These are phyloP conservation scores for Archilochus colubris DNA, from an alignment of 2,113 vertebrate species.

Conservation along the genomic window DNA sequence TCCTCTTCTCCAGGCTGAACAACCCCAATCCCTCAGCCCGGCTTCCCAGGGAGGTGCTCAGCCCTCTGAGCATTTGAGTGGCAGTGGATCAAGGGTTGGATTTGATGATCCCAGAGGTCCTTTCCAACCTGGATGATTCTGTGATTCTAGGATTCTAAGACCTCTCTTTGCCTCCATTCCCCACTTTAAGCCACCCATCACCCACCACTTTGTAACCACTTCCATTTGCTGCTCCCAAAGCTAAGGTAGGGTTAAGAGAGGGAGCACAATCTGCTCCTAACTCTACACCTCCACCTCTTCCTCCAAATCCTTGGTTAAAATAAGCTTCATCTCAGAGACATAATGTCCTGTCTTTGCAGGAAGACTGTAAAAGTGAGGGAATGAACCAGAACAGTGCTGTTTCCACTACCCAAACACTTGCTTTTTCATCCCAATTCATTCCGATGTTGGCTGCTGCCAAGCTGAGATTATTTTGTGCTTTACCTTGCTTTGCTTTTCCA, in stretches of 20 bases:
- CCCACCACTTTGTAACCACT: background rate
- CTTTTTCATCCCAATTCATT: background rate
- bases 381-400: background rate
- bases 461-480: background rate
- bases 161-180: background rate
- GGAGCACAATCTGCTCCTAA: background rate
- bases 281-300: background rate
- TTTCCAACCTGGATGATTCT: too few species aligned
- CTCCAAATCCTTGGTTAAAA: background rate
- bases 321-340: background rate
- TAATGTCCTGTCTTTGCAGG: background rate
- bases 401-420: background rate
- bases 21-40: too few species aligned
- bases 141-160: background rate
- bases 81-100: too few species aligned
- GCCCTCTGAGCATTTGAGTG: too few species aligned
- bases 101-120: too few species aligned
- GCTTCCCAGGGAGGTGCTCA: too few species aligned
- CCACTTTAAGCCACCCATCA: background rate
- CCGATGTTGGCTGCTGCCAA: rapidly evolving
- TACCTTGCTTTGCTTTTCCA: background rate
- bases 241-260: background rate
- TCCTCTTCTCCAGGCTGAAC: too few species aligned
- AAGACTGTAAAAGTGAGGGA: background rate
- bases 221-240: background rate